These are phyloP conservation scores for Ornithoptera alexandrae DNA, from an alignment of 2,888 invertebrate genomes.

Conservation along the genomic window DNA sequence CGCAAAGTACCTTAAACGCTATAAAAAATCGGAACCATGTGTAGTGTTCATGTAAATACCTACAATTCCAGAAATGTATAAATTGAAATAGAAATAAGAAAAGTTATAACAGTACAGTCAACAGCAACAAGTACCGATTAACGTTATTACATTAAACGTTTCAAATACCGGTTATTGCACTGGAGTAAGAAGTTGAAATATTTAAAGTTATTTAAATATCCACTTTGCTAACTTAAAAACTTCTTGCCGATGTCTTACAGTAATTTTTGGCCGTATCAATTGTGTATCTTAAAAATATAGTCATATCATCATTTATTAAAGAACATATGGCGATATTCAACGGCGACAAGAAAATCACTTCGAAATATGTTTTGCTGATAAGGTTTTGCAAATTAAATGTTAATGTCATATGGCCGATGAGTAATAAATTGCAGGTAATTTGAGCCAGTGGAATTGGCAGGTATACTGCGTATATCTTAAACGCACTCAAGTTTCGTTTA, in stretches of 20 bases:
- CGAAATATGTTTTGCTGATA: slow-evolving; percentile 57
- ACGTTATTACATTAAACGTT: background rate
- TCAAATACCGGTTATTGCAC: background rate
- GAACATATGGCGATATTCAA: slow-evolving; percentile 4
- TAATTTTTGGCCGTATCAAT: background rate
- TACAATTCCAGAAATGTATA: background rate
- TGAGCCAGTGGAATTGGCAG: slow-evolving; percentile 48
- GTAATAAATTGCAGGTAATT: slow-evolving; percentile 69
- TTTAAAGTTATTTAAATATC: too few species aligned
- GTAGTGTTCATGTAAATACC: background rate
- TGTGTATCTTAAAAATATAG: background rate
- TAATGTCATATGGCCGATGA: slow-evolving; percentile 60
- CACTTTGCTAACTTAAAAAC: too few species aligned
- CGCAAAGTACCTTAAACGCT: slow-evolving; percentile 47
- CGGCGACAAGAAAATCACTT: slow-evolving; percentile 14
- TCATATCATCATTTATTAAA: background rate
- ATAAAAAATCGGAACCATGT: slow-evolving; percentile 37
- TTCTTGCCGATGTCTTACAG: background rate
- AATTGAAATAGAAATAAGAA: background rate
- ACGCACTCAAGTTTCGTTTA: slow-evolving; percentile 44
- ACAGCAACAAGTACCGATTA: background rate
- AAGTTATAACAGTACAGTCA: background rate
- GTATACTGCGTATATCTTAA: slow-evolving; percentile 34
- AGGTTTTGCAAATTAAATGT: slow-evolving; percentile 65
- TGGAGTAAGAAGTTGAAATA: too few species aligned